phyloP scores from a whole-genome alignment of 2,888 invertebrate genomes.

The Clepsis dumicolana region DNA sequence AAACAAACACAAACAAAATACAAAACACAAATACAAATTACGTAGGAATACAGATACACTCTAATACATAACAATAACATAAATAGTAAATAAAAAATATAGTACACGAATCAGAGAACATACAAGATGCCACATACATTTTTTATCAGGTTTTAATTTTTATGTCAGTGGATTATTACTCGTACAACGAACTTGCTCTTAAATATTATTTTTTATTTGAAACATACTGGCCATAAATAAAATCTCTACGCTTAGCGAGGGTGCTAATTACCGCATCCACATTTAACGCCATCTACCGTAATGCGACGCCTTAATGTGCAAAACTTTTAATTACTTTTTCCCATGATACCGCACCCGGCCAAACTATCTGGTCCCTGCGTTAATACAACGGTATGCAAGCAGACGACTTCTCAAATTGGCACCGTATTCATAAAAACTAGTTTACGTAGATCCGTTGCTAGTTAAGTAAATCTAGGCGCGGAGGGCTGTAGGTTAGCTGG shows the following conservation, averaged over 20 bases:
- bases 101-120: no score
- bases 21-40: no score
- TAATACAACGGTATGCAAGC: conserved; percentile 16
- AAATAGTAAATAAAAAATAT: no score
- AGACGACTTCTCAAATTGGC: conserved; percentile 29
- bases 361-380: conserved; percentile 16
- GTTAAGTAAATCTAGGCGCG: not conserved
- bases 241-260: not conserved
- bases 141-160: no score
- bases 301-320: conserved; percentile 41
- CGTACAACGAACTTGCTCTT: no score
- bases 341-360: conserved; percentile 27
- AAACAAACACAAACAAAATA: no score
- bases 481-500: conserved; percentile 10
- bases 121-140: no score
- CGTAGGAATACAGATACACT: no score
- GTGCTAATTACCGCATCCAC: conserved; percentile 34
- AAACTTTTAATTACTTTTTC: conserved; percentile 44
- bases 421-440: conserved; percentile 23
- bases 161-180: no score
- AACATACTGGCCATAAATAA: not conserved
- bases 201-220: no score
- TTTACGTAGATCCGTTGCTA: not conserved
- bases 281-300: conserved; percentile 29
- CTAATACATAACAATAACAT: no score